These are phyloP conservation scores for Erebia palarica DNA, from an alignment of 2,888 invertebrate genomes.

Conservation along the genomic window DNA sequence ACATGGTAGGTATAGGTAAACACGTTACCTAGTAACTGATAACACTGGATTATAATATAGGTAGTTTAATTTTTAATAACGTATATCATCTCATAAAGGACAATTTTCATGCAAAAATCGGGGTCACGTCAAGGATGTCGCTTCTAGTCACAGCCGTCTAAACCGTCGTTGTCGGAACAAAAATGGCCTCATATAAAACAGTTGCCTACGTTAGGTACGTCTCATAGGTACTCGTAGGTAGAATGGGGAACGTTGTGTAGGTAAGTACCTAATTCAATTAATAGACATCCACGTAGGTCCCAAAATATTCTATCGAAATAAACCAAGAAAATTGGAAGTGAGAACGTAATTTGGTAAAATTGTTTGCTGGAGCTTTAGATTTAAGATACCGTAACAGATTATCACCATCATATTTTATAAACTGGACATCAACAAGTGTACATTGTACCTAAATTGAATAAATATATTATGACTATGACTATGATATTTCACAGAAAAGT, in stretches of 20 bases:
- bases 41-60: neutral
- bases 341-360: neutral
- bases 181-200: neutral
- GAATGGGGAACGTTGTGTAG: neutral
- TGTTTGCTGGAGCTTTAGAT: neutral
- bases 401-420: no score
- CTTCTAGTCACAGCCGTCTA: neutral
- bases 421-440: no score
- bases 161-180: neutral
- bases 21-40: neutral
- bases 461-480: no score
- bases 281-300: neutral
- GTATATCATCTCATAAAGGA: no score
- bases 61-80: no score
- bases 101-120: no score
- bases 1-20: neutral
- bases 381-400: no score
- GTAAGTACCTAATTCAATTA: slow-evolving; percentile 1
- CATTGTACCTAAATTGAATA: no score
- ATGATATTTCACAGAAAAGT: no score
- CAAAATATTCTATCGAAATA: neutral
- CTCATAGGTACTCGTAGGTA: neutral
- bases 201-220: neutral
- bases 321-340: neutral
- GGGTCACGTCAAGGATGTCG: neutral